Evolutionary conservation across 2,113 vertebrate species (phyloP).

Genomic region (Equus quagga): DNA sequence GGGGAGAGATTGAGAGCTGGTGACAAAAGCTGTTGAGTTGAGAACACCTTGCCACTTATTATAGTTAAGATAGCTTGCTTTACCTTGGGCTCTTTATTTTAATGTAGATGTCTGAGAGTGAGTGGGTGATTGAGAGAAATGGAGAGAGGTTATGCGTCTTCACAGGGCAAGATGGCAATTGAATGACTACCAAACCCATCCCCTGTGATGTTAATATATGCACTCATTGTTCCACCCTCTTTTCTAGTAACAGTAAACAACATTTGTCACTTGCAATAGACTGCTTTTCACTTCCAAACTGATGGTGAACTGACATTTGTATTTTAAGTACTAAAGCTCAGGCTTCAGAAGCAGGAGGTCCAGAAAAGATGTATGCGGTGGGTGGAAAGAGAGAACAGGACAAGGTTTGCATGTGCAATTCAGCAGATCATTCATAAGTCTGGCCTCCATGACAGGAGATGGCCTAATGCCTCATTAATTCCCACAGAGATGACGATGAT

Average conservation of each 20-base stretch:
- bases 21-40: conserved; percentile 80
- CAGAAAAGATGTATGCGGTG: conserved; percentile 78
- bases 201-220: conserved; percentile 87
- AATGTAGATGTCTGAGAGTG: conserved; percentile 85
- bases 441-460: conserved; percentile 87
- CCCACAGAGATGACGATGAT: conserved; percentile 85
- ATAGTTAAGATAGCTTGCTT: conserved; percentile 83
- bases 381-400: conserved; percentile 76
- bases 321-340: conserved; percentile 82
- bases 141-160: conserved; percentile 88
- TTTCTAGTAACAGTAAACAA: conserved; percentile 87
- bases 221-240: conserved; percentile 84
- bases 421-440: conserved; percentile 83
- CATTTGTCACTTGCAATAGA: conserved; percentile 87
- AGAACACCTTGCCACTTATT: conserved; percentile 84
- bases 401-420: conserved; percentile 76
- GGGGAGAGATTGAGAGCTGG: conserved; percentile 74
- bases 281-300: conserved; percentile 87
- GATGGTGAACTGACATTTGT: conserved; percentile 86
- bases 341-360: conserved; percentile 71
- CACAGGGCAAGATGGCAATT: conserved; percentile 82
- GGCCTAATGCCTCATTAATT: conserved; percentile 89
- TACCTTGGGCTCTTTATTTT: conserved; percentile 86
- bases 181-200: conserved; percentile 87
- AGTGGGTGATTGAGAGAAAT: conserved; percentile 85